Evolutionary conservation across 1,140 invertebrate species (phyloP).

Genomic region (Orchestia grillus): DNA sequence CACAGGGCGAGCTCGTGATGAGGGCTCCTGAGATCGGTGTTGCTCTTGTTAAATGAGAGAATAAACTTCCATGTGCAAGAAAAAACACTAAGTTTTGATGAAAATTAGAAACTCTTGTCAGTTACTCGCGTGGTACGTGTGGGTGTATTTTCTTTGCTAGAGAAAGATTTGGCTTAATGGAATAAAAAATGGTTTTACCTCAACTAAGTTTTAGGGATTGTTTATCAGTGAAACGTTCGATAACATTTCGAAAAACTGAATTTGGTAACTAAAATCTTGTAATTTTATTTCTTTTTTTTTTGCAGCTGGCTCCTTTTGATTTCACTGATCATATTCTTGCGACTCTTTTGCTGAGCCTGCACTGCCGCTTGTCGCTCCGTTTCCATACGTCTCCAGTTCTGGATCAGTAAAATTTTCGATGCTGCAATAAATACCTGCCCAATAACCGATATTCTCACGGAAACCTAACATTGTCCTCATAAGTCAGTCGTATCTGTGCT

Average conservation of each 20-base stretch:
- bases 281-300: background rate
- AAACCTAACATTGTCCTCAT: background rate
- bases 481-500: background rate
- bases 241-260: background rate
- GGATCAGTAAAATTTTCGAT: background rate
- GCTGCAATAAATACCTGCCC: background rate
- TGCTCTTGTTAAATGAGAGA: background rate
- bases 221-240: background rate
- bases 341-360: slow-evolving; percentile 13
- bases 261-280: background rate
- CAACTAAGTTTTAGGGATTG: background rate
- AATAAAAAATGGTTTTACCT: background rate
- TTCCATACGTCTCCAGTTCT: background rate
- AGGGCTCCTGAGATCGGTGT: background rate
- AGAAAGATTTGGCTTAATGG: too few species aligned
- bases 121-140: background rate
- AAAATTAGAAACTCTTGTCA: background rate
- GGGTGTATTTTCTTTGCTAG: too few species aligned
- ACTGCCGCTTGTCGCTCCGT: background rate
- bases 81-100: background rate
- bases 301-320: slow-evolving; percentile 23
- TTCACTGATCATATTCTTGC: background rate
- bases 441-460: background rate
- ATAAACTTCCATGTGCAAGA: background rate
- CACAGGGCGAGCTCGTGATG: background rate